Percentiles rank a stretch among this genome's conserved stretches.
These are phyloP conservation scores for Petrocephalus microphthalmus DNA, from an alignment of 2,113 vertebrate genomes.

Conservation along the genomic window DNA sequence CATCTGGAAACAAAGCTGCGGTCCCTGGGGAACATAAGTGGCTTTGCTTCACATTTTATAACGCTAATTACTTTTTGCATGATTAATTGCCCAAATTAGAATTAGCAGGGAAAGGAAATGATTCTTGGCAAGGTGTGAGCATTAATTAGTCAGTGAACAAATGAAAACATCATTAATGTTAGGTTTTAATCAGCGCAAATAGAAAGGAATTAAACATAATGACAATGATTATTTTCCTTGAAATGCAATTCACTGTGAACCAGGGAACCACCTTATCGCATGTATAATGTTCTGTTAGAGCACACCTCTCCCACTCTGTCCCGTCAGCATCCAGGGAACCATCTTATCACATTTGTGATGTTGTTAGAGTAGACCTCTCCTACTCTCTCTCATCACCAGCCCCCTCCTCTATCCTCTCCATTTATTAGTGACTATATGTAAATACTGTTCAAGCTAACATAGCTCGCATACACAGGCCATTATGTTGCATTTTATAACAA, in stretches of 20 bases:
- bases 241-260: slow-evolving; percentile 4
- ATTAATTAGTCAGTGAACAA: slow-evolving; percentile 60
- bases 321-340: neutral
- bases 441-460: neutral
- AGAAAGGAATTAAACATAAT: slow-evolving; percentile 60
- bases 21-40: slow-evolving; percentile 57
- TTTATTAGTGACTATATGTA: neutral
- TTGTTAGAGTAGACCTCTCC: neutral
- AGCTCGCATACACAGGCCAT: neutral
- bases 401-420: neutral
- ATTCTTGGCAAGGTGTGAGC: slow-evolving; percentile 68
- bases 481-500: neutral
- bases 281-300: neutral
- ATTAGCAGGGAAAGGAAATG: slow-evolving; percentile 61
- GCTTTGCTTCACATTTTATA: slow-evolving; percentile 66
- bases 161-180: slow-evolving; percentile 67
- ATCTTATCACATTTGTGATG: neutral
- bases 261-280: slow-evolving; percentile 8
- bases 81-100: slow-evolving; percentile 74
- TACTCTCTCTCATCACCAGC: neutral
- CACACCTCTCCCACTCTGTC: neutral
- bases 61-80: slow-evolving; percentile 68
- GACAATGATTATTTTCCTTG: slow-evolving; percentile 49
- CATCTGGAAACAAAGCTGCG: slow-evolving; percentile 57
- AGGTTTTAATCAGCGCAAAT: slow-evolving; percentile 59